phyloP scores from a whole-genome alignment of 1,140 invertebrate species.

The Dendroctonus valens region DNA sequence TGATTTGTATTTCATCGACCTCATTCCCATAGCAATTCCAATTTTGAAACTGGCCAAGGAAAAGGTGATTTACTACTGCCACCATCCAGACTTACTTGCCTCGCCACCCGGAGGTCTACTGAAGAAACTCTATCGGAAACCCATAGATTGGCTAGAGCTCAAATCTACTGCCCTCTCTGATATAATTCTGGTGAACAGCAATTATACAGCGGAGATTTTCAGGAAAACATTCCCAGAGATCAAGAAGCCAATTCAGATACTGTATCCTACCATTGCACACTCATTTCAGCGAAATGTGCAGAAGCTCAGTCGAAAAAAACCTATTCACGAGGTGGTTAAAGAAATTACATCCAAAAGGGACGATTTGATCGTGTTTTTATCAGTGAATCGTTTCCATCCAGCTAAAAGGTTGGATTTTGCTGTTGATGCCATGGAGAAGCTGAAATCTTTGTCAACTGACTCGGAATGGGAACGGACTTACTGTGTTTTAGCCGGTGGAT shows the following conservation, averaged over 20 bases:
- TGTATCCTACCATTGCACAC: slow-evolving; percentile 85
- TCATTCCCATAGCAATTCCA: slow-evolving; percentile 84
- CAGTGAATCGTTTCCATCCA: slow-evolving; percentile 95
- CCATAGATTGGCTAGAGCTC: slow-evolving; percentile 92
- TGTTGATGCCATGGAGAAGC: slow-evolving; percentile 72
- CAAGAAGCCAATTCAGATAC: slow-evolving; percentile 68
- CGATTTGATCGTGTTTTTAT: slow-evolving; percentile 75
- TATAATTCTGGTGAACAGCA: slow-evolving; percentile 91
- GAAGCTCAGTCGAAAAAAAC: slow-evolving; percentile 24
- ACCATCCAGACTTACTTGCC: slow-evolving; percentile 94
- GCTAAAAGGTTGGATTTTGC: slow-evolving; percentile 93
- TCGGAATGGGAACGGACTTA: slow-evolving; percentile 66
- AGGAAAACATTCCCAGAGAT: slow-evolving; percentile 76
- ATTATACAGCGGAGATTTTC: slow-evolving; percentile 86
- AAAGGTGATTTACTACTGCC: slow-evolving; percentile 92
- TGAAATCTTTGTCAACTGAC: slow-evolving; percentile 56
- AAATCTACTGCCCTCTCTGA: slow-evolving; percentile 82
- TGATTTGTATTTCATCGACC: slow-evolving; percentile 90
- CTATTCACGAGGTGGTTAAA: slow-evolving; percentile 38
- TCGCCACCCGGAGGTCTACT: slow-evolving; percentile 63
- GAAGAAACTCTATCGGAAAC: slow-evolving; percentile 82
- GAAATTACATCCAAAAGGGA: slow-evolving; percentile 45
- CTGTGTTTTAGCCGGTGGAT: slow-evolving; percentile 95
- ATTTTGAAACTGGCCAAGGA: slow-evolving; percentile 69
- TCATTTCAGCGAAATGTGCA: slow-evolving; percentile 39